A percentile compares a stretch with the other conserved stretches of the same genome.
Conservation (phyloP, 1,140 invertebrate species). For the Leptinotarsa lineolata region DNA sequence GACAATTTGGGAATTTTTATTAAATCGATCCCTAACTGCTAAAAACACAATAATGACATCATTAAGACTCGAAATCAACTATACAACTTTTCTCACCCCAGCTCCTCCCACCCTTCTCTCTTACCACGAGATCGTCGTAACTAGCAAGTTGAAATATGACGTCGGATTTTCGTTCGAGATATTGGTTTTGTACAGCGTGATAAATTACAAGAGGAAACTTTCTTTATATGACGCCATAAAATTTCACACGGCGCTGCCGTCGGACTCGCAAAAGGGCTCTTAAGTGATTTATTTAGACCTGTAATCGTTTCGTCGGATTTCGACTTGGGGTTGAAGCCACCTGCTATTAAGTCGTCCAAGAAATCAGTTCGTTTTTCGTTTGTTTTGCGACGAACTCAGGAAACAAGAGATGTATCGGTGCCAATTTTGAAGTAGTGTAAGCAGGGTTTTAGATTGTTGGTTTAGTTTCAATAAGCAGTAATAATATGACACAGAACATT, state of each 20-base stretch:
- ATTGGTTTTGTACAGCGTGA: slow-evolving; percentile 38
- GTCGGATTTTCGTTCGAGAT: slow-evolving; percentile 24
- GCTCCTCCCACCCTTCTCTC: neutral
- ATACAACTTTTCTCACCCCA: neutral
- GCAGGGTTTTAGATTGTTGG: too few relatives aligned
- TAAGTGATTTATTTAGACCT: slow-evolving; percentile 31
- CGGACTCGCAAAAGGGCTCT: slow-evolving; percentile 15
- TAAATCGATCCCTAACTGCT: too few relatives aligned
- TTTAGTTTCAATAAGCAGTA: too few relatives aligned
- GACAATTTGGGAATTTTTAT: too few relatives aligned
- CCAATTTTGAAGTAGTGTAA: too few relatives aligned
- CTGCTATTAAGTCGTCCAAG: neutral
- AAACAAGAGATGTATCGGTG: too few relatives aligned
- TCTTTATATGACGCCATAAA: slow-evolving; percentile 40
- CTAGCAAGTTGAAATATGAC: slow-evolving; percentile 27
- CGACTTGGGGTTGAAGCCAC: slow-evolving; percentile 9
- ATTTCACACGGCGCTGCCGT: slow-evolving; percentile 36
- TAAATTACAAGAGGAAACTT: slow-evolving; percentile 35
- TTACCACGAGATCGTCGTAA: slow-evolving; percentile 13
- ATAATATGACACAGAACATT: too few relatives aligned
- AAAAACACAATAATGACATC: too few relatives aligned
- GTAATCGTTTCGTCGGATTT: slow-evolving; percentile 7
- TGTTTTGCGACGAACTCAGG: neutral
- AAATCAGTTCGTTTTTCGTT: neutral
- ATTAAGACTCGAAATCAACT: neutral